Evolutionary conservation across 2,797 vertebrate genomes (phyloP).

Genomic region (Etheostoma perlongum): DNA sequence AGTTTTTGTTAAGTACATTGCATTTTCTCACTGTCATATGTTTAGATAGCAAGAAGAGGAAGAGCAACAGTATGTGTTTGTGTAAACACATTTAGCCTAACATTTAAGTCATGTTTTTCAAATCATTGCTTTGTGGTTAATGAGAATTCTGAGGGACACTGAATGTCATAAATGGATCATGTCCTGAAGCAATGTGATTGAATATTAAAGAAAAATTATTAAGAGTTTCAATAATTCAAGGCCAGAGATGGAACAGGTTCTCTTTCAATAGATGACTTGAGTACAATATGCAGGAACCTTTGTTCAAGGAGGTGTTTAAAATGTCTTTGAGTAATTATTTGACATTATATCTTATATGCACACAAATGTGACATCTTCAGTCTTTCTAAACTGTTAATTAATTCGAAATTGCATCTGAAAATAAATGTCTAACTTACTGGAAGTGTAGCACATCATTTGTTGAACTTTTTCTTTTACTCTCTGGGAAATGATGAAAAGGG

Average conservation of each 20-base stretch:
- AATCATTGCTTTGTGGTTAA: not conserved
- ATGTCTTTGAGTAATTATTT: conserved; percentile 53
- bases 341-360: conserved; percentile 5
- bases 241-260: conserved; percentile 48
- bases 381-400: not conserved
- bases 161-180: conserved; percentile 16
- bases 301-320: conserved; percentile 58
- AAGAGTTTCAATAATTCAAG: conserved; percentile 44
- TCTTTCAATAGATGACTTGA: conserved; percentile 46
- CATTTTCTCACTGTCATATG: not conserved
- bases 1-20: not conserved
- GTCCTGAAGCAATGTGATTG: conserved; percentile 35
- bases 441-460: not conserved
- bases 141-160: not conserved
- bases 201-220: conserved; percentile 64
- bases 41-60: not conserved
- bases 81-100: not conserved
- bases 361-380: not conserved
- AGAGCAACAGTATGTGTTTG: not conserved
- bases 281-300: conserved; percentile 61
- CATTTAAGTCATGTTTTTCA: not conserved
- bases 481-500: not conserved
- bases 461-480: not conserved
- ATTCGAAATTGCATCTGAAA: not conserved
- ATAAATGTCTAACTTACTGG: not conserved